Conservation (phyloP, 37 sponge, comb jelly and placozoan species). For the Aphrocallistes beatrix region DNA sequence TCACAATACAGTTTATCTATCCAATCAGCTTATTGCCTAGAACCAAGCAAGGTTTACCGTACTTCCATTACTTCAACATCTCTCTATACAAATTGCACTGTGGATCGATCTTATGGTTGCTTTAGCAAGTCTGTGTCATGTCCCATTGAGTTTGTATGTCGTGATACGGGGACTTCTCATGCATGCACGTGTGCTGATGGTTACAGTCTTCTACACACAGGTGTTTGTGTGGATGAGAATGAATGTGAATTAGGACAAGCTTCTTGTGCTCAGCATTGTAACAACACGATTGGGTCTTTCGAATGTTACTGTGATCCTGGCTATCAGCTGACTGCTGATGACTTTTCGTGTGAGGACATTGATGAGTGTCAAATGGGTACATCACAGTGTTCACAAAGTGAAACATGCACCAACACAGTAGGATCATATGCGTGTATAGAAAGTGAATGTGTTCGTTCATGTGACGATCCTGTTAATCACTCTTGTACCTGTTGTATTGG, state of each 20-base stretch:
- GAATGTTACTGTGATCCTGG: neutral
- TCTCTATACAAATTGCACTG: neutral
- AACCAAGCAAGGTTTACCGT: neutral
- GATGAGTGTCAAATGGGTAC: neutral
- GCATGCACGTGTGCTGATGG: conserved; percentile 7
- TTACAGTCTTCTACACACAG: neutral
- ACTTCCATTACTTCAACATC: neutral
- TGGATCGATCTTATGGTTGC: neutral
- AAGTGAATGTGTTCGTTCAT: neutral
- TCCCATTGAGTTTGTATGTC: neutral
- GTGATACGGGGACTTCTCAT: neutral
- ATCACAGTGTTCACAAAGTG: neutral
- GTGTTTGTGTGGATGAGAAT: neutral
- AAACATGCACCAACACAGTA: neutral
- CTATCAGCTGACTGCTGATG: neutral
- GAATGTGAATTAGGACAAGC: neutral
- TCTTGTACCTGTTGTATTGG: neutral
- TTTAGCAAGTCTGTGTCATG: neutral
- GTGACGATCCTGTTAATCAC: neutral
- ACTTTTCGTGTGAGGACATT: neutral
- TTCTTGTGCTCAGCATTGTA: neutral
- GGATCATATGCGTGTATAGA: neutral
- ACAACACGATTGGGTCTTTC: neutral
- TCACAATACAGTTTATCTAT: neutral
- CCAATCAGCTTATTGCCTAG: neutral